Percentiles rank a stretch among this genome's conserved stretches.
Conservation (phyloP, 1,140 invertebrate genomes). For the Drosophila insularis region DNA sequence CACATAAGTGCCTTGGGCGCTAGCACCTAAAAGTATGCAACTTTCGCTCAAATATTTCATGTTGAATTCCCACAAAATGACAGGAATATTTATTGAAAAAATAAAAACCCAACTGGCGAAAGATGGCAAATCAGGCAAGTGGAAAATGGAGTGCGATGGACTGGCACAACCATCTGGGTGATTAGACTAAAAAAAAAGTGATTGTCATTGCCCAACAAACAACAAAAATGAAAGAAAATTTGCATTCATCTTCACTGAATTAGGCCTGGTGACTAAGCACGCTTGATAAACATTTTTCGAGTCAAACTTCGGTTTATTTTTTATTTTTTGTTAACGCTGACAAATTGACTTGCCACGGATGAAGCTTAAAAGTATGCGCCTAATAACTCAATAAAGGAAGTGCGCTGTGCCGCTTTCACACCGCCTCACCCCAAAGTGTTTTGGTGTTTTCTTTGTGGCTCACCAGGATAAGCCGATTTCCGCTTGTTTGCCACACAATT, state of each 20-base stretch:
- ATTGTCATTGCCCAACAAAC: constrained; percentile 46
- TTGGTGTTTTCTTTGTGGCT: constrained; percentile 30
- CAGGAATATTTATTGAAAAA: constrained; percentile 15
- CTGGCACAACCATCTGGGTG: not conserved
- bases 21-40: constrained; percentile 36
- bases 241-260: constrained; percentile 59
- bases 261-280: constrained; percentile 58
- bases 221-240: constrained; percentile 38
- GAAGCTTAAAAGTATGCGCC: constrained; percentile 40
- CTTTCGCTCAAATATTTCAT: constrained; percentile 16
- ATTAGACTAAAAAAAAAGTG: constrained; percentile 43
- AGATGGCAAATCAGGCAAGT: constrained; percentile 24
- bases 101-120: not conserved
- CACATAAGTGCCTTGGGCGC: constrained; percentile 47
- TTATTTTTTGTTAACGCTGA: constrained; percentile 25
- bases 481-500: constrained; percentile 78
- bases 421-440: constrained; percentile 4
- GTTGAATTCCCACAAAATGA: constrained; percentile 2
- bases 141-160: constrained; percentile 41
- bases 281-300: constrained; percentile 38
- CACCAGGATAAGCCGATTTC: constrained; percentile 71
- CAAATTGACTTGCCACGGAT: constrained; percentile 58
- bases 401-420: constrained; percentile 11
- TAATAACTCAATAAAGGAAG: constrained; percentile 75
- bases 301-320: not conserved